Conservation (phyloP, 2,113 vertebrate species). For the Platycercus adscitus region DNA sequence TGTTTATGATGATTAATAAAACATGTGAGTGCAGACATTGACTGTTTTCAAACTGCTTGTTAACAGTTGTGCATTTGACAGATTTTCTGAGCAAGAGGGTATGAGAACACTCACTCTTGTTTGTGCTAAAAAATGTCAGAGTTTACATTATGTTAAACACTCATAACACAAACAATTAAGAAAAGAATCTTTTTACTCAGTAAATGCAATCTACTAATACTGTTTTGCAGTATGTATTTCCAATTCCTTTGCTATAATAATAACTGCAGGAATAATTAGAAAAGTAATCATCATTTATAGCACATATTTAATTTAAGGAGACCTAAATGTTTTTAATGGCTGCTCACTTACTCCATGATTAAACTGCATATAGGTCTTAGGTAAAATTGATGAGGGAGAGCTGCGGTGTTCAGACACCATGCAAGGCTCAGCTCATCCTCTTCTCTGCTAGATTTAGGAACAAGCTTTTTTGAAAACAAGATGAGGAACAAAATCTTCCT, state of each 20-base stretch:
- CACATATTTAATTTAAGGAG: not conserved
- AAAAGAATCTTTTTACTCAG: not conserved
- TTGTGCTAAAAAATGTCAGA: not conserved
- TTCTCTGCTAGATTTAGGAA: not conserved
- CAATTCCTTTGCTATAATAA: not conserved
- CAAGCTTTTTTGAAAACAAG: not conserved
- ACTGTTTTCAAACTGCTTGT: conserved; percentile 20
- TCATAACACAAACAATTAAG: not conserved
- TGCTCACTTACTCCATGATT: not conserved
- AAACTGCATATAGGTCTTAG: not conserved
- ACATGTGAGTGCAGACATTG: not conserved
- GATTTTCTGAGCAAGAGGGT: not conserved
- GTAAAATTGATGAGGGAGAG: not conserved
- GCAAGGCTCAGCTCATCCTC: not conserved
- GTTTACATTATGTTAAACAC: not conserved
- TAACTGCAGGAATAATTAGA: not conserved
- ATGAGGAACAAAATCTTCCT: not conserved
- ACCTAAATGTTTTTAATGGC: not conserved
- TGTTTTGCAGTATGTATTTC: not conserved
- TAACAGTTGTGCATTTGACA: conserved; percentile 7
- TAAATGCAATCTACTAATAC: not conserved
- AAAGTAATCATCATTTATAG: not conserved
- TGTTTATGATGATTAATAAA: conserved; percentile 34
- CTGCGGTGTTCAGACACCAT: not conserved
- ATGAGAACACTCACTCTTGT: not conserved